Conservation (phyloP, 1,140 invertebrate species). For the Cydia splendana region DNA sequence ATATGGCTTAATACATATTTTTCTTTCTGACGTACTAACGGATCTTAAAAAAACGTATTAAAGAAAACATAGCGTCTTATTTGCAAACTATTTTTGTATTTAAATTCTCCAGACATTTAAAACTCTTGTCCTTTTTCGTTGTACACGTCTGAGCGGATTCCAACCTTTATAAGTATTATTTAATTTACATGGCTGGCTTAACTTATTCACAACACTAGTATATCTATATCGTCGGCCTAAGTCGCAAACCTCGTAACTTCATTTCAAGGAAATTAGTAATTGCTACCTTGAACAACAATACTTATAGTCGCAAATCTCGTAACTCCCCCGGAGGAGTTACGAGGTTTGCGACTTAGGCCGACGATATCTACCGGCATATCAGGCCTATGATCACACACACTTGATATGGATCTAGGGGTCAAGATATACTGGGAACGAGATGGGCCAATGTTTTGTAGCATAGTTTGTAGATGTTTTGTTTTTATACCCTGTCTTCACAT, state of each 20-base stretch:
- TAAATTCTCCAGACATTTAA: background rate
- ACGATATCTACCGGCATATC: background rate
- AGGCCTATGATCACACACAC: background rate
- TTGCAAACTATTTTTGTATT: background rate
- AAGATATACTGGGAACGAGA: background rate
- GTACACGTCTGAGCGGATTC: background rate
- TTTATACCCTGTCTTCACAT: slow-evolving; percentile 11
- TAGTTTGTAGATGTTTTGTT: background rate
- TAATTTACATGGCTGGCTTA: slow-evolving; percentile 7
- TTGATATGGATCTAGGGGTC: background rate
- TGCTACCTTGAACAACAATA: too few relatives aligned
- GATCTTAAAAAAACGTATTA: background rate
- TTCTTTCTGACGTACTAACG: background rate
- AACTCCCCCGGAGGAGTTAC: too few relatives aligned
- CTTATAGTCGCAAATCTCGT: too few relatives aligned
- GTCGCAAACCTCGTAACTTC: too few relatives aligned
- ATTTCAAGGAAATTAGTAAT: too few relatives aligned
- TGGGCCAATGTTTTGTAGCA: background rate
- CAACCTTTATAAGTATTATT: slow-evolving; percentile 5
- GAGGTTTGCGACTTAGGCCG: too few relatives aligned
- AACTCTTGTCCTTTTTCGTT: slow-evolving; percentile 1
- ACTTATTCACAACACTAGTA: background rate
- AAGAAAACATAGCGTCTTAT: background rate
- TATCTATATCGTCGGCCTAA: too few relatives aligned
- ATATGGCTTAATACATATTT: too few relatives aligned